These are phyloP conservation scores for Stomatorhinus walkeri DNA, from an alignment of 2,797 vertebrate species.

Conservation along the genomic window DNA sequence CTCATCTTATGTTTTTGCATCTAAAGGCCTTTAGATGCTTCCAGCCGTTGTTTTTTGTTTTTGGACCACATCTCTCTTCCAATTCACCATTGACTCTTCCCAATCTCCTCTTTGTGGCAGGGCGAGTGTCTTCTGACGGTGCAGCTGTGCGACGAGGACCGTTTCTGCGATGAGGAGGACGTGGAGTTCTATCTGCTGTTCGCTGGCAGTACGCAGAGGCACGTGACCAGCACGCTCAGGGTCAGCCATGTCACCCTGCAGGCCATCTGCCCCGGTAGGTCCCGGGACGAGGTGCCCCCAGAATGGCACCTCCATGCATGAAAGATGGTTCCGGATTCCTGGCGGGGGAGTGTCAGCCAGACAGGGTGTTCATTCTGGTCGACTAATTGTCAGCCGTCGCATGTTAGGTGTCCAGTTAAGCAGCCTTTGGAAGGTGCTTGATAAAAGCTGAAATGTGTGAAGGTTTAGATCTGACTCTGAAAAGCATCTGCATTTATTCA, in stretches of 20 bases:
- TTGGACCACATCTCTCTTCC: neutral
- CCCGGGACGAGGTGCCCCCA: neutral
- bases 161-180: slow-evolving; percentile 60
- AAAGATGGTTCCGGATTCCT: neutral
- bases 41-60: neutral
- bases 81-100: neutral
- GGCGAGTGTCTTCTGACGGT: slow-evolving; percentile 84
- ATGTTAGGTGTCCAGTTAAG: neutral
- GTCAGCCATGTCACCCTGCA: slow-evolving; percentile 75
- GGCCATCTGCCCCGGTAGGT: slow-evolving; percentile 83
- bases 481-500: neutral
- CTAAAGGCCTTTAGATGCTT: neutral
- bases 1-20: neutral
- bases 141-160: slow-evolving; percentile 74
- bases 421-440: neutral
- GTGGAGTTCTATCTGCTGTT: slow-evolving; percentile 85
- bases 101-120: slow-evolving; percentile 47
- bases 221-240: slow-evolving; percentile 80
- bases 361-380: neutral
- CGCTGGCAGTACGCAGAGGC: slow-evolving; percentile 78
- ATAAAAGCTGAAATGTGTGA: neutral
- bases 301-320: neutral
- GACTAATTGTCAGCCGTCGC: neutral
- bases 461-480: neutral
- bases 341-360: neutral